These are phyloP conservation scores for Drosophila mojavensis DNA, from an alignment of 1,140 invertebrate species.

Conservation along the genomic window DNA sequence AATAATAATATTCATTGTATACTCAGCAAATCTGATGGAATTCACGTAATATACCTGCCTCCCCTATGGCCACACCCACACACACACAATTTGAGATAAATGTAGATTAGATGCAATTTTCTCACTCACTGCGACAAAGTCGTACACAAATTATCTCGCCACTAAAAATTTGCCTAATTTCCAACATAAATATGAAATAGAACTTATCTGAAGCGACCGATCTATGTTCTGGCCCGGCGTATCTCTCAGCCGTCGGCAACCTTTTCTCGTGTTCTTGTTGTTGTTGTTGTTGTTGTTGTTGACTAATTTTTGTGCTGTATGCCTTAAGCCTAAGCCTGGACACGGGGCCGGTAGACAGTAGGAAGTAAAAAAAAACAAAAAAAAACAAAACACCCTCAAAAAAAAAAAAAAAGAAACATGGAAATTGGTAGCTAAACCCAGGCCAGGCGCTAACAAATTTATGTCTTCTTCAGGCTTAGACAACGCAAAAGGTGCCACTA, in stretches of 20 bases:
- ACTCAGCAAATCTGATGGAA: background rate
- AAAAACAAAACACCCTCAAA: constrained; percentile 52
- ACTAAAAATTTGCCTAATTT: constrained; percentile 83
- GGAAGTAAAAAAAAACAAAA: constrained; percentile 14
- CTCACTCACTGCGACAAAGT: constrained; percentile 82
- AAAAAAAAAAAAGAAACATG: constrained; percentile 11
- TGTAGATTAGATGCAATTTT: constrained; percentile 57
- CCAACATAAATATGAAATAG: constrained; percentile 75
- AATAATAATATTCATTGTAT: no score
- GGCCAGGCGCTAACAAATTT: constrained; percentile 79
- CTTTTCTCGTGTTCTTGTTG: constrained; percentile 26
- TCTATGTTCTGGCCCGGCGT: constrained; percentile 34
- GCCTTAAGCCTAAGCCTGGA: constrained; percentile 30
- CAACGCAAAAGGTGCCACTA: constrained; percentile 71
- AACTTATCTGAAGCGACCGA: constrained; percentile 66
- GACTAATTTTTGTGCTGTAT: constrained; percentile 66
- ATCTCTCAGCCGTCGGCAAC: constrained; percentile 32
- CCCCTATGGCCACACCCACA: background rate
- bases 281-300: constrained; percentile 17
- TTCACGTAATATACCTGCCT: background rate
- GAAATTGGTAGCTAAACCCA: constrained; percentile 55
- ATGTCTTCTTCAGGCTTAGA: constrained; percentile 78
- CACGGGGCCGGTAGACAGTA: constrained; percentile 38
- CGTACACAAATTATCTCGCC: constrained; percentile 82
- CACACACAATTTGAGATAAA: constrained; percentile 22